Base-by-base conservation (phyloP, 2,888 invertebrate species). In the Agrotis clavis region DNA sequence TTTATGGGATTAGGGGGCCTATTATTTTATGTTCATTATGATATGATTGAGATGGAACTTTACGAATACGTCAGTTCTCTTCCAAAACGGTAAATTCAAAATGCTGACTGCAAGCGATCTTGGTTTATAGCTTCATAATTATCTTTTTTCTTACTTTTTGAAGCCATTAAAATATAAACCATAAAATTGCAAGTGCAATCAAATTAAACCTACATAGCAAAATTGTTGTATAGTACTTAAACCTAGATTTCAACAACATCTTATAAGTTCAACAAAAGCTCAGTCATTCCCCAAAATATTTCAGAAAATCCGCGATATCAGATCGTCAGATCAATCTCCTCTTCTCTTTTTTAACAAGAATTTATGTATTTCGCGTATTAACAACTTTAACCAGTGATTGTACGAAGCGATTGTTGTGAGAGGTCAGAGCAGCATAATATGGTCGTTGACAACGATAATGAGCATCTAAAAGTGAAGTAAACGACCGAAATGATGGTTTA, bases 371-470 rank as follows among this genome's bases (percentile, higher is more conserved):
- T 76, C 57, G 47, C 41, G 53, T 69, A 61, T 62, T 67, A 70
- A 41, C 61, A 21, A 14, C 45, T 50, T 61, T 69, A 72, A 45
- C 66, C 25, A 6, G 51, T 54, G 74, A 82, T 82, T 74, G 61
- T 51, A 51, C 14, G 19, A 21, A 68, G 63, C 45, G 86, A 80
- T 86, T 74, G 70, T 71, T 21, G 14, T 0, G 19, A 47, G 79
- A 85, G 82, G 86, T 82, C 86, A 74, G 30, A 21, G 0, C 64
- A 51, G 74, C 66, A 83, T 77, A 84, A 85, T 78, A 57, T 59
- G 21, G 65, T 74, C 75, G 78, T 77, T 79, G 71, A 68, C 69
- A 54, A 65, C 48, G 54, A 69, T 82, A 84, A 83, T 82, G 77
- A 84, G 69, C 74, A 45, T 71, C 76, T 76, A 79, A 79, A 84